These are phyloP conservation scores for Peromyscus aztecus DNA, from an alignment of 2,797 vertebrate species.

Conservation along the genomic window DNA sequence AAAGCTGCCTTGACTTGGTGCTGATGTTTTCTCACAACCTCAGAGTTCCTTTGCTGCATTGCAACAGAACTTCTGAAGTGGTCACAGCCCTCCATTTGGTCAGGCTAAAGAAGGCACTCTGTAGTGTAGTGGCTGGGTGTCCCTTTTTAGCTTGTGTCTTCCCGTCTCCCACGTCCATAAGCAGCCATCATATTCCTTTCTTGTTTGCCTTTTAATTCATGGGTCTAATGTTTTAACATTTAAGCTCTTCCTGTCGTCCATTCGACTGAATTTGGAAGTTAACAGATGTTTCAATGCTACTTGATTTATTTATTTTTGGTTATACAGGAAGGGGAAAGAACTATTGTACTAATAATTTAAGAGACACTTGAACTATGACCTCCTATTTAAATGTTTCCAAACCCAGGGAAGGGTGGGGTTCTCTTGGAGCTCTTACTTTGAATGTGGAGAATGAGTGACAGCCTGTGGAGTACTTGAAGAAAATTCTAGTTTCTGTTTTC, in stretches of 20 bases:
- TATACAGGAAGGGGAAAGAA: not conserved
- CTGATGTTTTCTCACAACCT: not conserved
- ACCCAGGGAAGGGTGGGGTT: not conserved
- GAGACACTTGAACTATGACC: not conserved
- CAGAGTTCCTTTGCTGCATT: not conserved
- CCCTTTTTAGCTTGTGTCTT: constrained; percentile 5
- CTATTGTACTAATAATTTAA: not conserved
- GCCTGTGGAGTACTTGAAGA: not conserved
- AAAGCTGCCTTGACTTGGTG: not conserved
- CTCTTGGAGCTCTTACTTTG: not conserved
- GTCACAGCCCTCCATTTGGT: not conserved
- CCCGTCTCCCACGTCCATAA: not conserved
- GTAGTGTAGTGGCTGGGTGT: not conserved
- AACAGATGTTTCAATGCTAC: not conserved
- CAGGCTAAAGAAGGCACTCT: not conserved
- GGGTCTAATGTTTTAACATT: constrained; percentile 51
- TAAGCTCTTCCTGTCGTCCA: not conserved
- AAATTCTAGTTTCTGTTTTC: not conserved
- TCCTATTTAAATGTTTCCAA: not conserved
- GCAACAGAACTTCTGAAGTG: not conserved
- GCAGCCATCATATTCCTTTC: not conserved
- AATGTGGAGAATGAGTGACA: not conserved
- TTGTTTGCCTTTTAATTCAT: constrained; percentile 48
- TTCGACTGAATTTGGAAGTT: constrained; percentile 27
- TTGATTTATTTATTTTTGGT: constrained; percentile 32